phyloP scores from a whole-genome alignment of 2,113 vertebrate species.

The Coregonus clupeaformis region DNA sequence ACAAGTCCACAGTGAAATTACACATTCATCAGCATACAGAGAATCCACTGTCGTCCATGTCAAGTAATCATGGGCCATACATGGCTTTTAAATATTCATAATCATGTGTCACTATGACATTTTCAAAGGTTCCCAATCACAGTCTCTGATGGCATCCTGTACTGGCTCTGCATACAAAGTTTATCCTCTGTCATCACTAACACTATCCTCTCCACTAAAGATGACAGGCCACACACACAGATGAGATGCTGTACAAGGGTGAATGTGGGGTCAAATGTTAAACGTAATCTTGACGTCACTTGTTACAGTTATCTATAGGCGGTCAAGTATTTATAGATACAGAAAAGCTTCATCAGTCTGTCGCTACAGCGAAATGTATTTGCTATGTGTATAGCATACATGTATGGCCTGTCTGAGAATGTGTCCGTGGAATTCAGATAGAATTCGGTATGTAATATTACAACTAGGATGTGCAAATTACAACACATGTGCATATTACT shows the following conservation, averaged over 20 bases:
- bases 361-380: not conserved
- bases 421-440: not conserved
- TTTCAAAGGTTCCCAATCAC: conserved; percentile 77
- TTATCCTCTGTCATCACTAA: conserved; percentile 68
- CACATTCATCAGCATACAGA: conserved; percentile 44
- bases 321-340: not conserved
- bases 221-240: conserved; percentile 25
- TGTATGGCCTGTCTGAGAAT: not conserved
- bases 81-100: conserved; percentile 76
- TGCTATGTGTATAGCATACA: conserved; percentile 15
- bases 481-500: conserved; percentile 15
- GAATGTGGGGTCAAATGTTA: conserved; percentile 48
- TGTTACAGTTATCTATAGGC: conserved; percentile 16
- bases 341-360: not conserved
- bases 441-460: not conserved
- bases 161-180: conserved; percentile 58
- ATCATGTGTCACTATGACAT: conserved; percentile 77
- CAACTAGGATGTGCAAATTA: not conserved
- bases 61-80: conserved; percentile 67
- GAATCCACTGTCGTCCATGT: conserved; percentile 43
- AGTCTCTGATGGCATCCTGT: conserved; percentile 67
- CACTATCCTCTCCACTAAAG: conserved; percentile 47
- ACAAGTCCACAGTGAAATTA: conserved; percentile 34
- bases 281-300: conserved; percentile 8
- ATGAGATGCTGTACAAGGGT: conserved; percentile 32